Conservation (phyloP, 2,797 vertebrate species). For the Sitta carolinensis region DNA sequence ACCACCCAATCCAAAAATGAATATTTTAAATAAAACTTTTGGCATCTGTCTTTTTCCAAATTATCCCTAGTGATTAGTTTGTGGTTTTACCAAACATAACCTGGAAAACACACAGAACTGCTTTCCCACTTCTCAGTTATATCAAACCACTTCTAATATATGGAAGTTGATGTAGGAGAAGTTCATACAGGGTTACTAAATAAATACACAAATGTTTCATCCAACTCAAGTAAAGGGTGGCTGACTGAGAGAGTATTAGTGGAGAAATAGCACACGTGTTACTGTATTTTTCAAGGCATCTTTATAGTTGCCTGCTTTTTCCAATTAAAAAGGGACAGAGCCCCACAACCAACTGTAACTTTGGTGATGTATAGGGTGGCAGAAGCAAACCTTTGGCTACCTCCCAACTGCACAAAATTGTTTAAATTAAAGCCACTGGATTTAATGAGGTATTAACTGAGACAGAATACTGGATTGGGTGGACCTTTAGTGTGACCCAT, state of each 20-base stretch:
- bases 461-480: neutral
- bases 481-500: neutral
- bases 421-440: neutral
- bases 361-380: neutral
- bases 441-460: neutral
- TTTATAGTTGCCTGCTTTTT: neutral
- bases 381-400: neutral
- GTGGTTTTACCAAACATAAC: neutral
- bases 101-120: neutral
- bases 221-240: neutral
- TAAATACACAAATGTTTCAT: neutral
- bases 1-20: neutral
- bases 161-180: neutral
- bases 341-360: neutral
- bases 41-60: neutral
- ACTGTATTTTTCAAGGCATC: neutral
- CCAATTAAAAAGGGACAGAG: neutral
- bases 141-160: neutral
- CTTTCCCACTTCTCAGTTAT: neutral
- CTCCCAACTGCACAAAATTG: neutral
- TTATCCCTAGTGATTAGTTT: neutral
- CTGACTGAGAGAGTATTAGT: neutral
- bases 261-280: rapidly evolving
- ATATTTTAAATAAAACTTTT: neutral
- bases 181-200: neutral